phyloP scores from a whole-genome alignment of 2,797 vertebrate genomes.

The Coregonus ussuriensis region DNA sequence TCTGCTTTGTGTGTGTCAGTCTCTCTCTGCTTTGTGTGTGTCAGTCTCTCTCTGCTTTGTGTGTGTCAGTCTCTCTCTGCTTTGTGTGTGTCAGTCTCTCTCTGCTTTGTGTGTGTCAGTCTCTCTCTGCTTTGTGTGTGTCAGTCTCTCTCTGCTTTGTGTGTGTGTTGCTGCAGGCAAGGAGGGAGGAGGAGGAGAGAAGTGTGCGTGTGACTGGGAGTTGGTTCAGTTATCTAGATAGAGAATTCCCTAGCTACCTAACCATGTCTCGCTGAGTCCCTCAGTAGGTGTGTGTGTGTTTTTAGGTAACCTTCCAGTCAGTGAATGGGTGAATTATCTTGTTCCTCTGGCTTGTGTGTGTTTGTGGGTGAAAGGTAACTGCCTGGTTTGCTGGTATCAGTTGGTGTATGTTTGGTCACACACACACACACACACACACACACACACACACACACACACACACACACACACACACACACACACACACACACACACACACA shows the following conservation, averaged over 20 bases:
- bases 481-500: background rate
- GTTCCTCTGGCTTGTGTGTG: background rate
- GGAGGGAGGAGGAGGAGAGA: slow-evolving; percentile 36
- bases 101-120: background rate
- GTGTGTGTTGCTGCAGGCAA: background rate
- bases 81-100: too few species aligned
- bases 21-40: too few species aligned
- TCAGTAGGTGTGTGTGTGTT: slow-evolving; percentile 1
- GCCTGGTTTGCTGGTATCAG: slow-evolving; percentile 22
- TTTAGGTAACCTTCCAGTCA: background rate
- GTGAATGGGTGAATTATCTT: background rate
- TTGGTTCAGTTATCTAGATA: slow-evolving; percentile 8
- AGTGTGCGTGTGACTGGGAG: background rate
- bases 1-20: background rate
- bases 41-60: too few species aligned
- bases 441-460: slow-evolving; percentile 1
- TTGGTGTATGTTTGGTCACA: slow-evolving; percentile 34
- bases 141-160: background rate
- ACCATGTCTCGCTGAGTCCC: slow-evolving; percentile 30
- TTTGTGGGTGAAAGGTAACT: slow-evolving; percentile 31
- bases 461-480: background rate
- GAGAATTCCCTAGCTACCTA: slow-evolving; percentile 50
- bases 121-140: background rate
- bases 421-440: slow-evolving; percentile 8
- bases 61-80: too few species aligned